Evolutionary conservation across 2,888 invertebrate species (phyloP).

Genomic region (Eurytoma californica): DNA sequence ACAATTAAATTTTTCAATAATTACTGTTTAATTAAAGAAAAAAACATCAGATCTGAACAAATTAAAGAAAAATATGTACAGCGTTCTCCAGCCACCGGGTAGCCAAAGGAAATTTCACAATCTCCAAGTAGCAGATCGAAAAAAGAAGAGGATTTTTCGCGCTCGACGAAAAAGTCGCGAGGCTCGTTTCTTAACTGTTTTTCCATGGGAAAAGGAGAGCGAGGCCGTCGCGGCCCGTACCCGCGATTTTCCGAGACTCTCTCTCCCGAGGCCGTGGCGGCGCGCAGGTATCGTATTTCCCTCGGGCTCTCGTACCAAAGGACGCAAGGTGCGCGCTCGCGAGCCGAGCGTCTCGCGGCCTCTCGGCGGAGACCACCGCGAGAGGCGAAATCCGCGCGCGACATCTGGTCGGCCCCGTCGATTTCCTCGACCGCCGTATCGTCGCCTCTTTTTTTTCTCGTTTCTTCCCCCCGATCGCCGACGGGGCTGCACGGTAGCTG

Average conservation of each 20-base stretch:
- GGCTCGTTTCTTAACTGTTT: not conserved
- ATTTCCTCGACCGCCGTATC: constrained; percentile 14
- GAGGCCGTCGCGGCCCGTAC: constrained; percentile 19
- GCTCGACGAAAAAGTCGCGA: not conserved
- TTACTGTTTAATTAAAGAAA: no score
- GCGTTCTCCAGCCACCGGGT: no score
- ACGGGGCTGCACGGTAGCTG: not conserved
- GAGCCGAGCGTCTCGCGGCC: not conserved
- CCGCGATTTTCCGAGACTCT: constrained; percentile 4
- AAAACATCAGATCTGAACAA: no score
- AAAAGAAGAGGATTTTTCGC: constrained; percentile 22
- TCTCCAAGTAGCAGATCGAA: not conserved
- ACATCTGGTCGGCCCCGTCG: constrained; percentile 10
- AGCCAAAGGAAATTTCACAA: no score
- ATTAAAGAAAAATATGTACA: no score
- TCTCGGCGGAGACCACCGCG: constrained; percentile 25
- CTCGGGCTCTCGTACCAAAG: constrained; percentile 10
- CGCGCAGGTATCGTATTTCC: constrained; percentile 32
- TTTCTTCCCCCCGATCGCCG: not conserved
- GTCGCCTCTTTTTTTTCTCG: not conserved
- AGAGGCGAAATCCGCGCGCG: constrained; percentile 7
- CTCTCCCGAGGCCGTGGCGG: not conserved
- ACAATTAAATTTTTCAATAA: no score
- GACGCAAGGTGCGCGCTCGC: constrained; percentile 30
- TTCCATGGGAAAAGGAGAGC: constrained; percentile 49